Evolutionary conservation across 2,797 vertebrate species (phyloP), one percentile per base, ranked within the genome.

Genomic region (Takifugu ocellatus): DNA sequence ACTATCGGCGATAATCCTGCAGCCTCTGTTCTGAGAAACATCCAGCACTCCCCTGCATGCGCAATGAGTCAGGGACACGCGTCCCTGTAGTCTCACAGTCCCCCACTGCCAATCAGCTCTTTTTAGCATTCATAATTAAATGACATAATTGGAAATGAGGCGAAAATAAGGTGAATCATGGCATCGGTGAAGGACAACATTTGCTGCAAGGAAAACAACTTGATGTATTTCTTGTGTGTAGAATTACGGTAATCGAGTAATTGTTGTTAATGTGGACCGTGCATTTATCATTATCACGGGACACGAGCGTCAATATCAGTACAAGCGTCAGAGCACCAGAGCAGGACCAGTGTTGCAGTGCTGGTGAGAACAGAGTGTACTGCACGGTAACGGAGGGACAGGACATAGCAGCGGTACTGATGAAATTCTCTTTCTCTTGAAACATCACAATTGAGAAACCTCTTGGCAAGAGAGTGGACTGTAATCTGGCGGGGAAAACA

Each of bases 1-100:
- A 2, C 55, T 57, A 63, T 75, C 67, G 70, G 62, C 51, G 59
- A 49, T 52, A 48, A 53, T 58, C 43, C 31, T 61, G 49, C 24
- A 56, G 44, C 56, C 57, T 60, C 61, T 70, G 51, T 61, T 44
- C 53, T n/a, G 25, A 31, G 25, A 15, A 66, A 60, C 50, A 64
- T 66, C 49, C n/a, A 57, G 25, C n/a, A 25, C 53, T 15, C 48
- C n/a, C n/a, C 15, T n/a, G 48, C n/a, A 47, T 25, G 24, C 27
- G 36, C 46, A 25, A 64, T 16, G n/a, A 56, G 68, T 75, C 66
- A 61, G 12, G 62, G 57, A 63, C 57, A 55, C 31, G 52, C 56
- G 26, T 65, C 39, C 9, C 15, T 24, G 48, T 9, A 42, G 29
- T 55, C 39, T 61, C 61, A 75, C 64, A 27, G 59, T 64, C 54